Conservation (phyloP, 2,888 invertebrate genomes). For the Mythimna lalbum region DNA sequence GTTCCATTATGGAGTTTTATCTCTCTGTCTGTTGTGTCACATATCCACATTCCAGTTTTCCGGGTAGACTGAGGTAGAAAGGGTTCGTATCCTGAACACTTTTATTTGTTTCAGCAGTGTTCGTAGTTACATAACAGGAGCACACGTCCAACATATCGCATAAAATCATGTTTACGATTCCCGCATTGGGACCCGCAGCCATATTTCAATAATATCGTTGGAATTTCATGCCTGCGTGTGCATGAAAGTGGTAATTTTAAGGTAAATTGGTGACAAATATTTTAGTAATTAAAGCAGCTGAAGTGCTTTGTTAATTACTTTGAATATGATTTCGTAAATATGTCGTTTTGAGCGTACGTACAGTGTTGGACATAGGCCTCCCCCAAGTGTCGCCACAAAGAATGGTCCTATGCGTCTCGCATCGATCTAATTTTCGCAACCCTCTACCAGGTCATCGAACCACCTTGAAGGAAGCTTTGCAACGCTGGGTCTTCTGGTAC, state of each 20-base stretch:
- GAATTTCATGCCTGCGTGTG: slow-evolving; percentile 18
- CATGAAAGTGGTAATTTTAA: slow-evolving; percentile 24
- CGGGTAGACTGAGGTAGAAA: slow-evolving; percentile 15
- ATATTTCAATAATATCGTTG: slow-evolving; percentile 32
- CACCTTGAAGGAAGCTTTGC: no score
- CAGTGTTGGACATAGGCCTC: no score
- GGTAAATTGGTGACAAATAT: slow-evolving; percentile 14
- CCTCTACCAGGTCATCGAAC: no score
- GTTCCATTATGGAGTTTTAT: slow-evolving; percentile 24
- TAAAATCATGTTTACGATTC: slow-evolving; percentile 59
- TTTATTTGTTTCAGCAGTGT: slow-evolving; percentile 31
- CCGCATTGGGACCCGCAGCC: slow-evolving; percentile 42
- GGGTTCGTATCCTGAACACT: slow-evolving; percentile 17
- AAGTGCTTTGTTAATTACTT: neutral
- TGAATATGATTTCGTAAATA: slow-evolving; percentile 1
- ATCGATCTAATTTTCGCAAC: no score
- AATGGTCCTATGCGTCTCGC: no score
- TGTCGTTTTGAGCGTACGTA: no score
- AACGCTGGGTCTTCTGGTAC: no score
- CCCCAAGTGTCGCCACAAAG: no score
- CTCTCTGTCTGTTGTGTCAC: slow-evolving; percentile 23
- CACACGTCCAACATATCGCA: slow-evolving; percentile 30
- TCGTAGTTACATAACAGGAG: slow-evolving; percentile 26
- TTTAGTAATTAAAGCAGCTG: neutral
- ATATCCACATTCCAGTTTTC: slow-evolving; percentile 22